A percentile compares a stretch with the other conserved stretches of the same genome.
Conservation (phyloP, 30 jellyfish, hydroid and myxozoan species). For the Nemopilema nomurai region DNA sequence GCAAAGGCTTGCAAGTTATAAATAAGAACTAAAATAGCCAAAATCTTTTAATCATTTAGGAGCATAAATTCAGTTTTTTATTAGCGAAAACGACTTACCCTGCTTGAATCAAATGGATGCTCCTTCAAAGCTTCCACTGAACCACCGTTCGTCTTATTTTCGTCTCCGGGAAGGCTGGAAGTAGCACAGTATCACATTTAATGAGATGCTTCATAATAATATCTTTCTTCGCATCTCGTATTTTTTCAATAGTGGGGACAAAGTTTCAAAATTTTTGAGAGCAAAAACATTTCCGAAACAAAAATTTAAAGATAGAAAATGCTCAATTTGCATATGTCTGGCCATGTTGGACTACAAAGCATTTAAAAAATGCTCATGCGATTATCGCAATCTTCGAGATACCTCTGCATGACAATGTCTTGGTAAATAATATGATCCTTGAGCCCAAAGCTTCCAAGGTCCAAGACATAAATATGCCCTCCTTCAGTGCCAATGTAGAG, state of each 20-base stretch:
- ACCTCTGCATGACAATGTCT: slow-evolving; percentile 97
- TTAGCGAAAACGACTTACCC: slow-evolving; percentile 60
- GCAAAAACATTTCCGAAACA: too few relatives aligned
- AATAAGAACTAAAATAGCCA: too few relatives aligned
- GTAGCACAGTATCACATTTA: too few relatives aligned
- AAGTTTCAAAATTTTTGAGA: too few relatives aligned
- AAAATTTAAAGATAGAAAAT: too few relatives aligned
- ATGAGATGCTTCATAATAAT: too few relatives aligned
- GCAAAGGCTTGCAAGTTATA: too few relatives aligned
- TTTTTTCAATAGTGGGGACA: too few relatives aligned
- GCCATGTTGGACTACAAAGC: background rate
- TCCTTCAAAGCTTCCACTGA: slow-evolving; percentile 94
- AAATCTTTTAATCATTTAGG: too few relatives aligned
- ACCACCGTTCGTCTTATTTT: slow-evolving; percentile 89
- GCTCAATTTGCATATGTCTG: background rate
- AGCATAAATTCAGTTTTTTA: too few relatives aligned
- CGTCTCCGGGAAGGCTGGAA: slow-evolving; percentile 89
- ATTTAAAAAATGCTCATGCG: background rate
- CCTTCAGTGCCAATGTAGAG: slow-evolving; percentile 99
- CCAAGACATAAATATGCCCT: slow-evolving; percentile 95
- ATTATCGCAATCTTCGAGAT: background rate
- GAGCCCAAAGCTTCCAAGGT: slow-evolving; percentile 83
- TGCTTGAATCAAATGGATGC: slow-evolving; percentile 94
- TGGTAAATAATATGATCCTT: slow-evolving; percentile 96
- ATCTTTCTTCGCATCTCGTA: too few relatives aligned